These are phyloP conservation scores for Glossophaga mutica DNA, from an alignment of 2,797 vertebrate species.

Conservation along the genomic window DNA sequence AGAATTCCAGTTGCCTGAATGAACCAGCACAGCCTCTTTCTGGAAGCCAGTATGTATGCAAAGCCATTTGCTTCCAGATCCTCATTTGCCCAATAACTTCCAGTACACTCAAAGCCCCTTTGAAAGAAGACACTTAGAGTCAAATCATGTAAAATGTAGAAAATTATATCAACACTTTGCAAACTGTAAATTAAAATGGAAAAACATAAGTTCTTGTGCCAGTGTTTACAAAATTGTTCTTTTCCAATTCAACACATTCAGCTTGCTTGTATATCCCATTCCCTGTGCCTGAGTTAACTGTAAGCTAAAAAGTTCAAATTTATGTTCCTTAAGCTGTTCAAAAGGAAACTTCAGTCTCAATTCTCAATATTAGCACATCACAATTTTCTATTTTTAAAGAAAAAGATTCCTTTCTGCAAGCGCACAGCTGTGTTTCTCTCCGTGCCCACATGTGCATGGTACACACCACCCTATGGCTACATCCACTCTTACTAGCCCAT, in stretches of 20 bases:
- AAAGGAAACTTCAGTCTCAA: neutral
- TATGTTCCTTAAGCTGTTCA: neutral
- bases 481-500: neutral
- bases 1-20: slow-evolving; percentile 35
- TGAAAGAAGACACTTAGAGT: slow-evolving; percentile 40
- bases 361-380: neutral
- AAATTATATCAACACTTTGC: slow-evolving; percentile 50
- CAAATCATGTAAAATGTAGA: slow-evolving; percentile 57
- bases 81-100: slow-evolving; percentile 44
- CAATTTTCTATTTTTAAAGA: neutral
- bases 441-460: too few species aligned
- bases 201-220: slow-evolving; percentile 40
- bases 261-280: neutral
- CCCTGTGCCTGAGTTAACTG: neutral
- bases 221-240: slow-evolving; percentile 2
- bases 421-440: neutral
- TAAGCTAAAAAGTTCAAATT: neutral
- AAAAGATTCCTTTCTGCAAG: neutral
- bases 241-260: neutral
- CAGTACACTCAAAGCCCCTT: slow-evolving; percentile 5
- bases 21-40: slow-evolving; percentile 18
- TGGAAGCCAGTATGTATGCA: slow-evolving; percentile 21
- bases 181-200: slow-evolving; percentile 59
- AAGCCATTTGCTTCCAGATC: slow-evolving; percentile 34
- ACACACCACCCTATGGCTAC: neutral